Percentiles rank a stretch among this genome's conserved stretches.
Evolutionary conservation across 2,797 vertebrate species (phyloP).

Genomic region (Scleropages formosus): DNA sequence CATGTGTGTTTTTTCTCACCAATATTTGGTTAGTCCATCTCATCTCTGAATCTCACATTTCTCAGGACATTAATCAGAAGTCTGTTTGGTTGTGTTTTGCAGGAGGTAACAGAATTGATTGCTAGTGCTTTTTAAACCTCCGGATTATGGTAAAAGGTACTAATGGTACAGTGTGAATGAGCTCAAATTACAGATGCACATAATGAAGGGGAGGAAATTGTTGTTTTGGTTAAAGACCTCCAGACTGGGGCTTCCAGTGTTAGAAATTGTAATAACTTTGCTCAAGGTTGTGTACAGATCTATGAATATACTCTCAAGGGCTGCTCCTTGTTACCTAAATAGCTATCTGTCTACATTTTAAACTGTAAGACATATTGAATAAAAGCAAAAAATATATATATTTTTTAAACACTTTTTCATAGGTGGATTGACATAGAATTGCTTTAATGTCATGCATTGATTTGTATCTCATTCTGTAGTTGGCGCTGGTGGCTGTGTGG

Average conservation of each 20-base stretch:
- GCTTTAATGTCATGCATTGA: not conserved
- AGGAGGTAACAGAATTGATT: not conserved
- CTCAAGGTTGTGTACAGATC: no score
- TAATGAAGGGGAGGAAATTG: no score
- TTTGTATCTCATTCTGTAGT: conserved; percentile 56
- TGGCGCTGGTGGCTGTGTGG: conserved; percentile 80
- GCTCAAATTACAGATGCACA: not conserved
- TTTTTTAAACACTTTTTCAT: no score
- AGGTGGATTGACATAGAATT: no score
- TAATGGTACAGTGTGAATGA: not conserved
- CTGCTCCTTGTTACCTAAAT: no score
- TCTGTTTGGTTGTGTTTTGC: not conserved
- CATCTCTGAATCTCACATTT: not conserved
- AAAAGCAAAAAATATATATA: no score
- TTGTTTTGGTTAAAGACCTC: no score
- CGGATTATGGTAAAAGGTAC: not conserved
- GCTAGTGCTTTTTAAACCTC: not conserved
- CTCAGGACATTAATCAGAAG: not conserved
- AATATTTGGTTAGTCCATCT: not conserved
- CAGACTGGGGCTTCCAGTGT: no score
- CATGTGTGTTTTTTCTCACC: not conserved
- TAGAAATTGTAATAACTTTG: no score
- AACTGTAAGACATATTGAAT: no score
- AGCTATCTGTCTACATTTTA: no score
- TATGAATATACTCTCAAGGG: no score